Evolutionary conservation across 2,888 invertebrate species (phyloP).

Genomic region (Andrena chrysosceles): DNA sequence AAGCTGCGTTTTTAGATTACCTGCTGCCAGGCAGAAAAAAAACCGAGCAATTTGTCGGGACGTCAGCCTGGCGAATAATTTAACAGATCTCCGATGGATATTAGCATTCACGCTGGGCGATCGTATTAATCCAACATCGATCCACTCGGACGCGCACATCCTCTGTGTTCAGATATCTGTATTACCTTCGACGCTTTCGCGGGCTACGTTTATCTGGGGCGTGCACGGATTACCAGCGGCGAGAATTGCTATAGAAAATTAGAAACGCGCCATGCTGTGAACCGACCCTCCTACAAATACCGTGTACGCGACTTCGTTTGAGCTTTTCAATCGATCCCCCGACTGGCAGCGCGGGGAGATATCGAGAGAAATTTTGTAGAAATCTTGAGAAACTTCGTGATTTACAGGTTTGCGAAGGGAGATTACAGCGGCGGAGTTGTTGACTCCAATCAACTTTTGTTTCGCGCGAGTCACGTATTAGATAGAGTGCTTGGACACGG

Average conservation of each 20-base stretch:
- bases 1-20: slow-evolving; percentile 35
- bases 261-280: slow-evolving; percentile 5
- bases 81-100: slow-evolving; percentile 54
- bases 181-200: slow-evolving; percentile 47
- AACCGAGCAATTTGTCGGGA: slow-evolving; percentile 25
- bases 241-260: slow-evolving; percentile 49
- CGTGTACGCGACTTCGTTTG: no score
- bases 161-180: slow-evolving; percentile 51
- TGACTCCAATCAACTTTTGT: slow-evolving; percentile 1
- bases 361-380: no score
- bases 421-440: background rate
- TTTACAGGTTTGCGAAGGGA: no score
- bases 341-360: no score
- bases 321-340: no score
- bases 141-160: slow-evolving; percentile 35
- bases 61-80: slow-evolving; percentile 49
- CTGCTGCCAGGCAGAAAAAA: slow-evolving; percentile 25
- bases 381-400: no score
- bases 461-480: no score
- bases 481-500: no score
- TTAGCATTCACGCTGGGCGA: slow-evolving; percentile 52
- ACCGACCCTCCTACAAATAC: slow-evolving; percentile 13
- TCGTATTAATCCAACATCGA: slow-evolving; percentile 58
- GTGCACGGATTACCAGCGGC: slow-evolving; percentile 42
- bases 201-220: slow-evolving; percentile 43